Percentiles rank a stretch among this genome's conserved stretches.
Conservation (phyloP, 2,888 invertebrate species). For the Oscheius myriophilus region DNA sequence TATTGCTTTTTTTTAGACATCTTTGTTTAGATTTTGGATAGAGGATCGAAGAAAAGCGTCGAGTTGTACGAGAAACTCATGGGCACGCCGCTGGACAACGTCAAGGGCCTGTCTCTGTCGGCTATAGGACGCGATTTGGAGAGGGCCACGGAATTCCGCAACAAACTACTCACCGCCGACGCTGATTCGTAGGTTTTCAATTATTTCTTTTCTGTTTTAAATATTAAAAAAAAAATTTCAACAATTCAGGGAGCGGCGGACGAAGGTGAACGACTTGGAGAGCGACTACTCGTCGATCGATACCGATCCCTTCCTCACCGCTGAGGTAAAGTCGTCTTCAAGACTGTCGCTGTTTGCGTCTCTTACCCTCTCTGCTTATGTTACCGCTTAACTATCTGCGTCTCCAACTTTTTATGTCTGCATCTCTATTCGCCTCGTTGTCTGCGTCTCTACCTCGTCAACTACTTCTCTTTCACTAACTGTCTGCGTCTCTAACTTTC, state of each 20-base stretch:
- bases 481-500: no score
- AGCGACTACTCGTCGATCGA: slow-evolving; percentile 67
- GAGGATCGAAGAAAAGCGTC: slow-evolving; percentile 46
- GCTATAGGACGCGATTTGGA: slow-evolving; percentile 34
- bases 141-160: slow-evolving; percentile 51
- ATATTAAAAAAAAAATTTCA: background rate
- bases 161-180: slow-evolving; percentile 56
- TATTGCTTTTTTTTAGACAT: background rate
- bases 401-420: no score
- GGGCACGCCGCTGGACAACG: background rate
- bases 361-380: no score
- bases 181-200: slow-evolving; percentile 50
- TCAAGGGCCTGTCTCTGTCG: slow-evolving; percentile 27
- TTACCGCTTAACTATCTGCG: no score
- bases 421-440: no score
- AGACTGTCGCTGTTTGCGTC: no score
- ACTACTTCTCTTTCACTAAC: no score
- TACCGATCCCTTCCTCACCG: slow-evolving; percentile 82
- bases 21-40: slow-evolving; percentile 46
- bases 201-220: background rate
- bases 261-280: slow-evolving; percentile 63
- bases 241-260: slow-evolving; percentile 50
- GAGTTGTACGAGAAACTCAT: slow-evolving; percentile 73
- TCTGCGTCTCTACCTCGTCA: no score
- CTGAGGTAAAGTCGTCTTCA: background rate